Percentiles rank a stretch among this genome's conserved stretches.
Conservation (phyloP, 2,888 invertebrate species). For the Sinohyriopsis cumingii region DNA sequence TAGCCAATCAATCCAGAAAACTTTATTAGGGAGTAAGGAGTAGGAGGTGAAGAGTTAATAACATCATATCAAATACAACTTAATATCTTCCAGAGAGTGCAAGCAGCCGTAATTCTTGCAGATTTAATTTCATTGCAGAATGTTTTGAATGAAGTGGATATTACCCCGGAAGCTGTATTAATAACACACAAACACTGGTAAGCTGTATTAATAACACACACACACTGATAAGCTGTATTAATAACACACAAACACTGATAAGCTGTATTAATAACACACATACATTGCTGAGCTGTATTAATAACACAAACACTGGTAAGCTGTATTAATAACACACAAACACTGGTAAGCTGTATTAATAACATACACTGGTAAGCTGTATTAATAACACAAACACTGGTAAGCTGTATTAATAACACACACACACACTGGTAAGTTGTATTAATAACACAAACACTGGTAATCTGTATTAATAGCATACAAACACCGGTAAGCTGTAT, state of each 20-base stretch:
- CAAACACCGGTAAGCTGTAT: slow-evolving; percentile 68
- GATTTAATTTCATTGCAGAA: slow-evolving; percentile 40
- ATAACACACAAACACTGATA: slow-evolving; percentile 70
- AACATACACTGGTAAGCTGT: no score
- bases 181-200: slow-evolving; percentile 67
- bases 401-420: slow-evolving; percentile 67
- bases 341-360: no score
- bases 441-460: slow-evolving; percentile 69
- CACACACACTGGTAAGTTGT: slow-evolving; percentile 69
- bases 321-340: slow-evolving; percentile 68
- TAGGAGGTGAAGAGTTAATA: no score
- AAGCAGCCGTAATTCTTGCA: neutral
- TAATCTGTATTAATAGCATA: slow-evolving; percentile 67
- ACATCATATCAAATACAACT: no score
- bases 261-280: slow-evolving; percentile 67
- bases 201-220: slow-evolving; percentile 66
- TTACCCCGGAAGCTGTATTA: slow-evolving; percentile 62
- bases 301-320: slow-evolving; percentile 70
- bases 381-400: slow-evolving; percentile 69
- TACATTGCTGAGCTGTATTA: slow-evolving; percentile 68
- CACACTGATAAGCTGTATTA: slow-evolving; percentile 68
- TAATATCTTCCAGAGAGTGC: no score
- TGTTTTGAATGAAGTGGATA: slow-evolving; percentile 46
- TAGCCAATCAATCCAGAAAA: no score
- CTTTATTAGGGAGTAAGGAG: no score